Conservation (phyloP, 2,113 vertebrate species). For the Lota lota region DNA sequence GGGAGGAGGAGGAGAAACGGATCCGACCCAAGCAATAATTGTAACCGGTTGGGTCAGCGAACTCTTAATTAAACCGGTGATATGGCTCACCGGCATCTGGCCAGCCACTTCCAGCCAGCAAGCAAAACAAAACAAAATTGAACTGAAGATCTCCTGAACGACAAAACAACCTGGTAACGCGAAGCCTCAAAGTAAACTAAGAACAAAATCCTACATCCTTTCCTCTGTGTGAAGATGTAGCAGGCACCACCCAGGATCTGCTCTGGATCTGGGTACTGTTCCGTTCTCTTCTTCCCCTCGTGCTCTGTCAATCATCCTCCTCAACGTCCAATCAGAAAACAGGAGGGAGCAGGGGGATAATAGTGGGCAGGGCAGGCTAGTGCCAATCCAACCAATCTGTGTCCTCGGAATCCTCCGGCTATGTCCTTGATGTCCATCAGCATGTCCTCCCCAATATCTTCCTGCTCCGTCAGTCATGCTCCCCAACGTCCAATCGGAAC, state of each 20-base stretch:
- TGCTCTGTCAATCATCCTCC: conserved; percentile 15
- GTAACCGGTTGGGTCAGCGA: too few species aligned
- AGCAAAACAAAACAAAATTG: not conserved
- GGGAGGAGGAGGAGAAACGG: not conserved
- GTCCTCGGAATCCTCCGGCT: too few species aligned
- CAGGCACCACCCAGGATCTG: too few species aligned
- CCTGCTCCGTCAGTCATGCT: too few species aligned
- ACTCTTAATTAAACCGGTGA: too few species aligned
- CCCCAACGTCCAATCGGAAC: conserved; percentile 4
- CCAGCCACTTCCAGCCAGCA: conserved; percentile 11
- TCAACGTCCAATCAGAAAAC: conserved; percentile 10
- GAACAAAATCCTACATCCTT: conserved; percentile 20
- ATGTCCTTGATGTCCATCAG: too few species aligned
- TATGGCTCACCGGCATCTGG: not conserved
- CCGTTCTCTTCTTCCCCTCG: not conserved
- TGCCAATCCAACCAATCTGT: too few species aligned
- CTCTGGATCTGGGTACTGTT: too few species aligned
- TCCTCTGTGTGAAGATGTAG: conserved; percentile 4
- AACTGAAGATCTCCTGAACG: conserved; percentile 5
- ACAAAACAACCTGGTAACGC: conserved; percentile 6
- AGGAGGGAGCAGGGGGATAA: too few species aligned
- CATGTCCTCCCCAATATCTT: too few species aligned
- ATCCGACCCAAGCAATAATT: too few species aligned
- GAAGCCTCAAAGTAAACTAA: not conserved
- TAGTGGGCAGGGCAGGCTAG: too few species aligned